Conservation (phyloP, 2,888 invertebrate species). For the Cartodere bifasciata region DNA sequence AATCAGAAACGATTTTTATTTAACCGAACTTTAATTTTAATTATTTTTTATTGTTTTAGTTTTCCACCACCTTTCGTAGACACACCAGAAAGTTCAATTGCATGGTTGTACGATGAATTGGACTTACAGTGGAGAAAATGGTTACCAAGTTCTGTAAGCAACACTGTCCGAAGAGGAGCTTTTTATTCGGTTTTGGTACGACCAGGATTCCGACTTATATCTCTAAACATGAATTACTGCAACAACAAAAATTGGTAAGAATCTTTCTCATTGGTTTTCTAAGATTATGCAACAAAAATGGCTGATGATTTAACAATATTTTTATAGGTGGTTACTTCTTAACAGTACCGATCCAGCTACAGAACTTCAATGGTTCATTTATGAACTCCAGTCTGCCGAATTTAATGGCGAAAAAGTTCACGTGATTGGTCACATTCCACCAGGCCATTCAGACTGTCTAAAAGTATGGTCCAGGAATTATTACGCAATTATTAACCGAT, state of each 20-base stretch:
- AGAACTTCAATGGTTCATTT: conserved; percentile 90
- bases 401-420: conserved; percentile 91
- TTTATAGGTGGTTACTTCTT: conserved; percentile 68
- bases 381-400: conserved; percentile 87
- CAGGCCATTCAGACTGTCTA: conserved; percentile 84
- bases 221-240: conserved; percentile 94
- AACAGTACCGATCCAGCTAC: conserved; percentile 95
- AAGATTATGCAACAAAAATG: background rate
- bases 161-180: conserved; percentile 75
- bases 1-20: too few species aligned
- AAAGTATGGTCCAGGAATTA: conserved; percentile 95
- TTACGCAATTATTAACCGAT: conserved; percentile 77
- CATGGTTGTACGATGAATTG: conserved; percentile 86
- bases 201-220: conserved; percentile 82
- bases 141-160: conserved; percentile 79
- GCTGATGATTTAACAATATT: conserved; percentile 5
- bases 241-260: conserved; percentile 84
- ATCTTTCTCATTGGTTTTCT: conserved; percentile 1
- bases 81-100: conserved; percentile 66
- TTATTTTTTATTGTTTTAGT: conserved; percentile 37
- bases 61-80: conserved; percentile 81
- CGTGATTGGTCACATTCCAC: conserved; percentile 93
- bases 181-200: conserved; percentile 85
- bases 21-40: conserved; percentile 2
- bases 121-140: conserved; percentile 84